Evolutionary conservation across 2,797 vertebrate species (phyloP).

Genomic region (Siniperca obscura): DNA sequence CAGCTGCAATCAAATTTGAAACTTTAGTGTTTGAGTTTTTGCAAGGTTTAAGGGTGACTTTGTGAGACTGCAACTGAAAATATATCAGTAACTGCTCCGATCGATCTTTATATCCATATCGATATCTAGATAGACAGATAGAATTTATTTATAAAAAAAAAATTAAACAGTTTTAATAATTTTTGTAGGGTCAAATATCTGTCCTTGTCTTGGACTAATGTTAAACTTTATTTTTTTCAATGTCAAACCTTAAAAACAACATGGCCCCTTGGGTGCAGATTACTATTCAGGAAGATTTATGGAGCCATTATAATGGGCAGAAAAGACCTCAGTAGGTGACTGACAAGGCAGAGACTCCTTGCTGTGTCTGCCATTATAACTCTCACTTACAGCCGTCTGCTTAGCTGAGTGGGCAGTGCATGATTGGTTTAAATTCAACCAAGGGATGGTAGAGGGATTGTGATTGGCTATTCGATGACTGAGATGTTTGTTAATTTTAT

Average conservation of each 20-base stretch:
- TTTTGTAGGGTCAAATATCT: constrained; percentile 25
- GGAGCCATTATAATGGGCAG: constrained; percentile 56
- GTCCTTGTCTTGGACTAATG: neutral
- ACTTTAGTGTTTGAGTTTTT: constrained; percentile 10
- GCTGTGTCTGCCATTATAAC: constrained; percentile 66
- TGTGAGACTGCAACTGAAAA: constrained; percentile 8
- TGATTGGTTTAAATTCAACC: constrained; percentile 36
- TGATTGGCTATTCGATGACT: neutral
- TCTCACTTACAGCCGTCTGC: constrained; percentile 57
- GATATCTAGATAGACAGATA: too few species aligned
- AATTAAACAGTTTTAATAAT: constrained; percentile 1
- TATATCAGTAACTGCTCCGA: neutral
- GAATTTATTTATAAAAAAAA: neutral
- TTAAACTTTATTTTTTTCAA: constrained; percentile 1
- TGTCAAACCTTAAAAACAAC: constrained; percentile 44
- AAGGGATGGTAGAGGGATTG: neutral
- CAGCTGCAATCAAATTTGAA: constrained; percentile 26
- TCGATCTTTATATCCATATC: neutral
- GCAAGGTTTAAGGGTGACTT: constrained; percentile 38
- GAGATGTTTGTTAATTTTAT: neutral
- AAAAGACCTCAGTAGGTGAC: constrained; percentile 60
- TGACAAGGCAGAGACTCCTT: constrained; percentile 61
- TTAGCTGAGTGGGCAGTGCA: constrained; percentile 28
- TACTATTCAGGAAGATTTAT: constrained; percentile 63
- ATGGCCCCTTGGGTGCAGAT: constrained; percentile 41